A percentile compares a stretch with the other conserved stretches of the same genome.
Evolutionary conservation across 2,113 vertebrate species (phyloP).

Genomic region (Boleophthalmus pectinirostris): DNA sequence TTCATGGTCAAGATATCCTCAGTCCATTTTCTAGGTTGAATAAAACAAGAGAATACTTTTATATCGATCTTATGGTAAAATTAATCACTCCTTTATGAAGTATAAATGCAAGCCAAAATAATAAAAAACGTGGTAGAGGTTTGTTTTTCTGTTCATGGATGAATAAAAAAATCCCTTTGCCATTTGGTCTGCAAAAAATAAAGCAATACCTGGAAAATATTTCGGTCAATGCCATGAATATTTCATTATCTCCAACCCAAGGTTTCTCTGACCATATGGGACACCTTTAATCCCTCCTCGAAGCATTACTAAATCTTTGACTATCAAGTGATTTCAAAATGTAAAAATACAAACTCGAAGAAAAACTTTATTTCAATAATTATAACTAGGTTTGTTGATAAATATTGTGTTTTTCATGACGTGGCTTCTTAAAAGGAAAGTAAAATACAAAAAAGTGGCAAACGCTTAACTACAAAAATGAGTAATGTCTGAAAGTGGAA

Average conservation of each 20-base stretch:
- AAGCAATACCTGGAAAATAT: neutral
- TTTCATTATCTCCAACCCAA: neutral
- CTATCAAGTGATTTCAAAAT: neutral
- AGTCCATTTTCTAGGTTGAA: neutral
- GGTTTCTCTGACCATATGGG: neutral
- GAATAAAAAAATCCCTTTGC: neutral
- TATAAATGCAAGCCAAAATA: neutral
- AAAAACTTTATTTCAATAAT: neutral
- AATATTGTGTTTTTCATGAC: neutral
- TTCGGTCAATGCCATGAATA: slow-evolving; percentile 1
- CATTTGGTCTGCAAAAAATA: neutral
- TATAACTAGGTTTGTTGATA: neutral
- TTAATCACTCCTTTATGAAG: neutral
- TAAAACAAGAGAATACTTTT: neutral
- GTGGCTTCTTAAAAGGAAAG: neutral
- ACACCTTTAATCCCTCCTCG: neutral
- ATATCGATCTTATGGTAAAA: neutral
- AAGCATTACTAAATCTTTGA: neutral
- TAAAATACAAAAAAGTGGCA: neutral
- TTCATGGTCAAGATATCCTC: neutral
- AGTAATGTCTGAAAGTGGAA: neutral
- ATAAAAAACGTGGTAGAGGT: neutral
- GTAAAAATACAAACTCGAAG: neutral
- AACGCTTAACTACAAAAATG: neutral
- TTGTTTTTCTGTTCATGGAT: neutral